Base-by-base conservation (phyloP, 2,888 invertebrate genomes). In the Drosophila testacea region DNA sequence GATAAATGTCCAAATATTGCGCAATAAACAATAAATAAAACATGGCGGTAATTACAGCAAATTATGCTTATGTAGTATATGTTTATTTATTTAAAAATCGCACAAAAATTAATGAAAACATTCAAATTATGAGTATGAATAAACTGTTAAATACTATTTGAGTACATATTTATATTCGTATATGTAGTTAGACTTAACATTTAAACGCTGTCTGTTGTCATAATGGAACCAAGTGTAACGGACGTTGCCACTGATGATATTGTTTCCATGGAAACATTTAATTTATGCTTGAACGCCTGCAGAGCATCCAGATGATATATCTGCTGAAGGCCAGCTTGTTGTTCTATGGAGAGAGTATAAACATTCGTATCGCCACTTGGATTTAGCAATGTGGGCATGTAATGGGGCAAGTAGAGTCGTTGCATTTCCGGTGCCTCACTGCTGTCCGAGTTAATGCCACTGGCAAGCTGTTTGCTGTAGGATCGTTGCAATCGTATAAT, bases 221-320 rank as follows among this genome's bases (percentile, higher is more conserved):
- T 71, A 5, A 47, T 62, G n/a, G 86, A 87, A 4, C 79, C 91
- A 6, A 89, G 36, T 1, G 92, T 90, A 13, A 91, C 72, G 9
- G 91, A 91, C 4, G 92, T 92, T n/a, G 87, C 92, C 56, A 91
- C 82, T 7, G 93, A 92, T 0, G 92, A 91, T 59, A 93, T 87
- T 3, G 92, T 92, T 57, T 93, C 92, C 74, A 91, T 65, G 1
- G 93, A 93, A 2, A 88, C 79, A 63, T 90, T 91, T 1, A 91
- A 69, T 64, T 91, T 91, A 1, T 83, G 76, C 22, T 91, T 92
- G 44, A 92, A 91, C 0, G 90, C 85, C 57, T 84, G 87, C 6
- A 90, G n/a, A 1, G 91, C 91, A 68, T 92, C 89, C 55, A 93
- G 50, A 28, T 89, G 84, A 66, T 90, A 89, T 1, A 92, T 83